Evolutionary conservation across 2,797 vertebrate genomes (phyloP), one percentile per base, ranked within the genome.

Genomic region (Crypturellus tataupa): DNA sequence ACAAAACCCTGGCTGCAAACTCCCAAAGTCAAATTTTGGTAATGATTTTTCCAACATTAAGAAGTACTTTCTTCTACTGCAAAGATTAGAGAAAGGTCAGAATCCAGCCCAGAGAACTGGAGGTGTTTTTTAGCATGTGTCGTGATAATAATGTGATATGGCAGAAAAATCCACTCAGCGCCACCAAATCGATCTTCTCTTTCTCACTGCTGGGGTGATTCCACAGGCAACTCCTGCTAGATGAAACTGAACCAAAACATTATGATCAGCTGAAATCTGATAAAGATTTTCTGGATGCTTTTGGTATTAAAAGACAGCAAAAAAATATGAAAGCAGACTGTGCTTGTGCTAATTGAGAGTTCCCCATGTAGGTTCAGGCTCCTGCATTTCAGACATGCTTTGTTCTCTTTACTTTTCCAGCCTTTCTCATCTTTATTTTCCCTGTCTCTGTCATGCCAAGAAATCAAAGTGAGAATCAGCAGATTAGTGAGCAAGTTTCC

Each of bases 141-240:
- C 58, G 51, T 0, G 0, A 42, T 44, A 49, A 31, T 8, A 60
- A 58, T 1, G 6, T 9, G 19, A 39, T 14, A 16, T 1, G 12
- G 29, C 37, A 6, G 60, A 95, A 90, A 20, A 40, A 63, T 5
- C 7, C 39, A 47, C 49, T 27, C 1, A 2, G 7, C 42, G 37
- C 25, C 49, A 21, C 31, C 62, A 49, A 51, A 67, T 51, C 56
- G 79, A 60, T 5, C 4, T 77, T 70, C 10, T 33, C 12, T 78
- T 33, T 56, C 39, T 23, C 77, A 40, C 23, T 5, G 3, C 31
- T 5, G 1, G 40, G 40, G 12, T 59, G 25, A n/a, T 81, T 27
- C 83, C 44, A 13, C 1, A 0, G n/a, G 56, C 18, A n/a, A 25
- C 37, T 76, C 69, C 55, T 65, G 24, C n/a, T 31, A 71, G 31